phyloP scores from a whole-genome alignment of 2,113 vertebrate species.

The Heteronetta atricapilla region DNA sequence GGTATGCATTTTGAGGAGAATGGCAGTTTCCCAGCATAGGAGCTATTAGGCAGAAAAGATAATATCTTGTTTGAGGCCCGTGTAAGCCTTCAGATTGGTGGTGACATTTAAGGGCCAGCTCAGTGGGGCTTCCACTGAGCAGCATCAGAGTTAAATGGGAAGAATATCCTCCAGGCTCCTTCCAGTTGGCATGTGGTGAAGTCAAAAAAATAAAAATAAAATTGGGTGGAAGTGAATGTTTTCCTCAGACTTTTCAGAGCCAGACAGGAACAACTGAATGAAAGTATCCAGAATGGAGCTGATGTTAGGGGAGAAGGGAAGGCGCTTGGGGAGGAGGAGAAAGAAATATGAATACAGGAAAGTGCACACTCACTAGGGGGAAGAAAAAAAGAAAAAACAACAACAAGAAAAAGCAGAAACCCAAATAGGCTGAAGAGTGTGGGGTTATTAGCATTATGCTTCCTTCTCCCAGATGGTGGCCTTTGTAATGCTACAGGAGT shows the following conservation, averaged over 20 bases:
- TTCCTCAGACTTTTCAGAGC: background rate
- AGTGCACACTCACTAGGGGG: accelerated
- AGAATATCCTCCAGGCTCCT: background rate
- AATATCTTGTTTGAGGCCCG: background rate
- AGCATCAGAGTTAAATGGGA: background rate
- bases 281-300: background rate
- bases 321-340: background rate
- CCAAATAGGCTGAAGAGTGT: background rate
- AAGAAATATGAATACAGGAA: background rate
- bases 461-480: background rate
- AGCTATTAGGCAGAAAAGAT: background rate
- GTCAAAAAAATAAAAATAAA: background rate
- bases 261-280: background rate
- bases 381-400: no score
- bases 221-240: background rate
- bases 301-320: background rate
- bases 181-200: background rate
- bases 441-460: background rate
- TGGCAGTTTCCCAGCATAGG: background rate
- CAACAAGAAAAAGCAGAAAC: background rate
- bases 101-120: background rate
- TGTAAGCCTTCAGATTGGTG: background rate
- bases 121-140: background rate
- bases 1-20: background rate
- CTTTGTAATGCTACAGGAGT: background rate